Evolutionary conservation across 2,113 vertebrate species (phyloP).

Genomic region (Kobus ellipsiprymnus): DNA sequence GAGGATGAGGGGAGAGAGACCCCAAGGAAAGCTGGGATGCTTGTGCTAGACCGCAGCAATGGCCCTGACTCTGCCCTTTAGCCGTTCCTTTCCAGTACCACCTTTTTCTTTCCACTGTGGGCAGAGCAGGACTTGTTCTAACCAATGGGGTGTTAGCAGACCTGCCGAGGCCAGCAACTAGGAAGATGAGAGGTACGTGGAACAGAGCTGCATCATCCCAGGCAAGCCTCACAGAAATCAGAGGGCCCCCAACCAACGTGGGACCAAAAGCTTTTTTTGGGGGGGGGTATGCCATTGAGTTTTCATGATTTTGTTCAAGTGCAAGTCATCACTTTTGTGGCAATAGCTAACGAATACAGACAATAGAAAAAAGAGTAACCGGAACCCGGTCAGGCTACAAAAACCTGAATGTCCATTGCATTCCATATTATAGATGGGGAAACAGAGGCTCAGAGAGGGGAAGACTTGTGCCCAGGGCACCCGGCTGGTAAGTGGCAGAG

Average conservation of each 20-base stretch:
- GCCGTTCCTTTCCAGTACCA: accelerated
- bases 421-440: not conserved
- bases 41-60: accelerated
- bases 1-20: not conserved
- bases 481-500: not conserved
- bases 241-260: not conserved
- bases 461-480: not conserved
- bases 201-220: not conserved
- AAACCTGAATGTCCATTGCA: not conserved
- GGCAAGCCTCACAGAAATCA: not conserved
- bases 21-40: not conserved
- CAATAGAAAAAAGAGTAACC: not conserved
- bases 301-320: not conserved
- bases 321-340: not conserved
- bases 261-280: not conserved
- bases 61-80: not conserved
- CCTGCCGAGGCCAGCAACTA: accelerated
- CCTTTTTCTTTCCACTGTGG: not conserved
- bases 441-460: not conserved
- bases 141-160: not conserved
- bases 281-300: not conserved
- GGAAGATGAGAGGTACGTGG: not conserved
- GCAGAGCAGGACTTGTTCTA: not conserved
- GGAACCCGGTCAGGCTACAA: not conserved
- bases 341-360: not conserved